phyloP scores from a whole-genome alignment of 2,797 vertebrate species.

The Chiloscyllium punctatum region DNA sequence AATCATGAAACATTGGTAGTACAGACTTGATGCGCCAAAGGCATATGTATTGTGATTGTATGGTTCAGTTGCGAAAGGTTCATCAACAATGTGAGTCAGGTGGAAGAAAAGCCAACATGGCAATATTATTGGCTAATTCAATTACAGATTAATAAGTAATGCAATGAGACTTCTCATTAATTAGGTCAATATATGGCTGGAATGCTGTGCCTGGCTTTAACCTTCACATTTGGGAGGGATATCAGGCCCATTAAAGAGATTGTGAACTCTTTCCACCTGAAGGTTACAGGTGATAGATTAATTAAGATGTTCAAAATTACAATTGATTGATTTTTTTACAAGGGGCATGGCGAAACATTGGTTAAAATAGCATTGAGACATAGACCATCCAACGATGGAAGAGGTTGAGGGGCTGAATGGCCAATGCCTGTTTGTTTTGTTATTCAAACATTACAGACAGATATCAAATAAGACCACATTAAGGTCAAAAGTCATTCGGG shows the following conservation, averaged over 20 bases:
- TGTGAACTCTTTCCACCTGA: background rate
- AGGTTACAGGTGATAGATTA: background rate
- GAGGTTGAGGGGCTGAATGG: background rate
- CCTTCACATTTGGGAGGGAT: background rate
- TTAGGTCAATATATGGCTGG: background rate
- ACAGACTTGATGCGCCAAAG: no score
- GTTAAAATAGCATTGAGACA: background rate
- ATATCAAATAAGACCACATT: background rate
- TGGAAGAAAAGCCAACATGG: background rate
- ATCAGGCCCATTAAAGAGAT: background rate
- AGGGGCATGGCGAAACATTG: background rate
- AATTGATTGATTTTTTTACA: background rate
- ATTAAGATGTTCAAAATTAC: background rate
- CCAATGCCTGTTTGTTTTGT: background rate
- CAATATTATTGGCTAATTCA: background rate
- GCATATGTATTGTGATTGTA: no score
- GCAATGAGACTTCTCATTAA: background rate
- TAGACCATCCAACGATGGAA: background rate
- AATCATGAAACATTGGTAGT: background rate
- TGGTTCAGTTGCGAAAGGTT: background rate
- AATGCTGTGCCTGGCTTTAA: background rate
- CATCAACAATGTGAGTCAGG: background rate
- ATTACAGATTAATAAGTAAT: background rate
- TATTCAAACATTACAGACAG: background rate
- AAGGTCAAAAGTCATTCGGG: background rate